phyloP scores from a whole-genome alignment of 2,888 invertebrate species.

The Sinotaia quadrata region DNA sequence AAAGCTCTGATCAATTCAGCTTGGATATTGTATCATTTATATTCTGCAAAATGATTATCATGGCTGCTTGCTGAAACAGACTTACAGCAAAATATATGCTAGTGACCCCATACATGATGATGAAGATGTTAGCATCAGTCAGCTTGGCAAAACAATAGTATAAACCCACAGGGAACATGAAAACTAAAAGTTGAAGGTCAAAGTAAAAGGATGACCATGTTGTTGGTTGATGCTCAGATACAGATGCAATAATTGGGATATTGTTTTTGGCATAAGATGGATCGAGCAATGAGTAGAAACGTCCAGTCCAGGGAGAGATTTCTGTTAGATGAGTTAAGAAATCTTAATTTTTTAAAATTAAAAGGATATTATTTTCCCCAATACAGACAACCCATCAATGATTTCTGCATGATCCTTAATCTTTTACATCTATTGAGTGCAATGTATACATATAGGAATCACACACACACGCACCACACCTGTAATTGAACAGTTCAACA shows the following conservation, averaged over 20 bases:
- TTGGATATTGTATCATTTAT: too few relatives aligned
- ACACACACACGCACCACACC: too few relatives aligned
- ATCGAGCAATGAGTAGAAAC: constrained; percentile 95
- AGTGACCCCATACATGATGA: constrained; percentile 96
- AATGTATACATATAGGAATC: too few relatives aligned
- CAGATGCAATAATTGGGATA: constrained; percentile 97
- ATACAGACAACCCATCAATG: too few relatives aligned
- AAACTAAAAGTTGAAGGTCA: constrained; percentile 95
- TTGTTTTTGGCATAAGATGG: constrained; percentile 98
- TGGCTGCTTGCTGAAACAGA: too few relatives aligned
- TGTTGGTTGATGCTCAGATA: constrained; percentile 98
- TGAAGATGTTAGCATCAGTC: constrained; percentile 96
- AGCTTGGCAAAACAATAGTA: constrained; percentile 96
- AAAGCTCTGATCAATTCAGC: too few relatives aligned
- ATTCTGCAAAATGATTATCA: too few relatives aligned
- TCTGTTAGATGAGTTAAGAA: constrained; percentile 76
- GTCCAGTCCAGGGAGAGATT: constrained; percentile 97
- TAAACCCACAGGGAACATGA: constrained; percentile 93
- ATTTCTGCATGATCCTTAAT: too few relatives aligned
- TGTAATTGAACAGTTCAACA: too few relatives aligned
- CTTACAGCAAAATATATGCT: constrained; percentile 96
- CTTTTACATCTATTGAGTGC: too few relatives aligned
- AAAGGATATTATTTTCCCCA: too few relatives aligned
- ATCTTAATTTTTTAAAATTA: too few relatives aligned
- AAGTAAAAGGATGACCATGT: constrained; percentile 99